A percentile compares a stretch with the other conserved stretches of the same genome.
Conservation (phyloP, 2,797 vertebrate genomes). For the Corythornis leucogaster region DNA sequence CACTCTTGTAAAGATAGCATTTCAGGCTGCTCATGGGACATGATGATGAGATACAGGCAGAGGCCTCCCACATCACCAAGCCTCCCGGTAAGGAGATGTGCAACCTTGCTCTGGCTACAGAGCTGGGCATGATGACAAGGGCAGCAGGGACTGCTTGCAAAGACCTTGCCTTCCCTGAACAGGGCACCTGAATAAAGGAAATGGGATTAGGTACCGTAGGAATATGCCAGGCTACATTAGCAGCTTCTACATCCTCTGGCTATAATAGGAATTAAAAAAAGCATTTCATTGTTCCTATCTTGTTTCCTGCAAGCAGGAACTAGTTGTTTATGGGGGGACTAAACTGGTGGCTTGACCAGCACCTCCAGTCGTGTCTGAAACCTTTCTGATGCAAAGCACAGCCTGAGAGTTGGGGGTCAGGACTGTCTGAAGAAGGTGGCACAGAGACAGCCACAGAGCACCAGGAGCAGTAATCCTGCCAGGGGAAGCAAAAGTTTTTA, state of each 20-base stretch:
- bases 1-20: background rate
- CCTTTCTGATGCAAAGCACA: background rate
- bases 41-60: background rate
- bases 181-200: background rate
- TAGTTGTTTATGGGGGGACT: background rate
- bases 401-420: background rate
- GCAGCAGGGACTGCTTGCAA: background rate
- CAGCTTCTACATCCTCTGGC: background rate
- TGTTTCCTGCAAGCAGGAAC: background rate
- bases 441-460: background rate
- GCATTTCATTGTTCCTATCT: background rate
- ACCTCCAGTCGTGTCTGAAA: background rate
- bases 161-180: background rate
- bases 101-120: background rate
- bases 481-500: background rate
- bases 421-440: background rate
- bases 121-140: background rate
- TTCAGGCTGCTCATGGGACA: background rate
- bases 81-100: rapidly evolving
- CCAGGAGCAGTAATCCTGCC: background rate
- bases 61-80: background rate
- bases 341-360: background rate
- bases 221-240: background rate
- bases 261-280: background rate
- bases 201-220: background rate